These are phyloP conservation scores for Falco peregrinus DNA, from an alignment of 2,797 vertebrate species.

Conservation along the genomic window DNA sequence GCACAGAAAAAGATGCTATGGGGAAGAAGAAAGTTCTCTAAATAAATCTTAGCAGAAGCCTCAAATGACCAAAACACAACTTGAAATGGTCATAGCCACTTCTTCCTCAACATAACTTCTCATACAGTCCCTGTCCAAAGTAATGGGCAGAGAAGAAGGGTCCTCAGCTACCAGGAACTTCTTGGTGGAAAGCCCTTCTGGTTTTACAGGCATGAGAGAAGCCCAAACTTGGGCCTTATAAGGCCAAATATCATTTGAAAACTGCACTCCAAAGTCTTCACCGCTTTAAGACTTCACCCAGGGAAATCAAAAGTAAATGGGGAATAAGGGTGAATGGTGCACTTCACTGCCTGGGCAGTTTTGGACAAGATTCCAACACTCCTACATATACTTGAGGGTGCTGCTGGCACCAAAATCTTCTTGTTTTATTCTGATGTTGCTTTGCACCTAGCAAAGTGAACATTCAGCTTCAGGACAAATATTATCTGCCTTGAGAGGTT, in stretches of 20 bases:
- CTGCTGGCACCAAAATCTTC: not conserved
- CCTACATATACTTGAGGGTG: not conserved
- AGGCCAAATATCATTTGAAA: not conserved
- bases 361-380: not conserved
- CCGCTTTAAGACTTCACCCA: not conserved
- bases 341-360: not conserved
- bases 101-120: not conserved
- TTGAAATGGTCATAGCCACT: not conserved
- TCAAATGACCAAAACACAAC: not conserved
- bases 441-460: not conserved
- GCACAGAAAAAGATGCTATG: not conserved
- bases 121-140: not conserved
- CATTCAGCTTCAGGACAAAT: not conserved
- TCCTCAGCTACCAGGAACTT: not conserved
- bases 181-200: not conserved
- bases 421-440: not conserved
- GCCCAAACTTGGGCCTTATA: not conserved
- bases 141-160: not conserved
- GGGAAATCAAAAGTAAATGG: not conserved
- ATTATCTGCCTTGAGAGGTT: not conserved
- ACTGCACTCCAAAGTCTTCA: not conserved
- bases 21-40: not conserved
- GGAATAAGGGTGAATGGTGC: not conserved
- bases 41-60: not conserved
- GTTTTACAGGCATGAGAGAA: not conserved